These are phyloP conservation scores for Poeciliopsis occidentalis DNA, from an alignment of 2,113 vertebrate genomes.

Conservation along the genomic window DNA sequence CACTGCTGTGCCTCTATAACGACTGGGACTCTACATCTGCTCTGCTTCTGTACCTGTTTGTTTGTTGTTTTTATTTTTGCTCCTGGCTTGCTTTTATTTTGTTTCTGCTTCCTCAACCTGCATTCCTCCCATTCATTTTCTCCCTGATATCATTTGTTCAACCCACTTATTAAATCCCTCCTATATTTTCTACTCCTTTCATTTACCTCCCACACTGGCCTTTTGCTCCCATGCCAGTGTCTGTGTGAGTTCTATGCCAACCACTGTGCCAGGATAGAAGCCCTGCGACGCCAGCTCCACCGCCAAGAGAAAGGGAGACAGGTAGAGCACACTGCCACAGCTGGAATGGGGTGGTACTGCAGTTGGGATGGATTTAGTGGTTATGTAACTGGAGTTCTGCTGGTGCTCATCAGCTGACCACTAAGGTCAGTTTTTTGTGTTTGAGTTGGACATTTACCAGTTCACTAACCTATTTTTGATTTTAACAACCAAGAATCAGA, in stretches of 20 bases:
- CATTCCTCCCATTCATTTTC: conserved; percentile 27
- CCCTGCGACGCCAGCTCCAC: conserved; percentile 77
- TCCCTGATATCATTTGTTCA: conserved; percentile 48
- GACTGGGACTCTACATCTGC: neutral
- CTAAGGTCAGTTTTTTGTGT: conserved; percentile 10
- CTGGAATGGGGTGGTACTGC: conserved; percentile 70
- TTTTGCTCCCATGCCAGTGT: conserved; percentile 74
- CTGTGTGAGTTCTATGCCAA: conserved; percentile 82
- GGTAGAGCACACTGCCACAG: conserved; percentile 78
- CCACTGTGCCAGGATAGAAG: conserved; percentile 81
- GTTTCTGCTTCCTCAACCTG: conserved; percentile 18
- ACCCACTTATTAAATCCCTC: conserved; percentile 59
- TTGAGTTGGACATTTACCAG: conserved; percentile 4
- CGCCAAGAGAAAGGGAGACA: conserved; percentile 77
- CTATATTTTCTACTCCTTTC: conserved; percentile 60
- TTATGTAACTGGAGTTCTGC: neutral
- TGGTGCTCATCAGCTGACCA: neutral
- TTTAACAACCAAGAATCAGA: conserved; percentile 20
- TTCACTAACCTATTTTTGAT: conserved; percentile 34
- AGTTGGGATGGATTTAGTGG: conserved; percentile 27
- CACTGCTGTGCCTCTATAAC: conserved; percentile 5
- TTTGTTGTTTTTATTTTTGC: neutral
- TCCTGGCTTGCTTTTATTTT: conserved; percentile 26
- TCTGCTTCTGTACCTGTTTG: neutral
- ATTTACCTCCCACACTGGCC: conserved; percentile 63